phyloP scores from a whole-genome alignment of 2,888 invertebrate species.

The Acanthoscelides obtectus region DNA sequence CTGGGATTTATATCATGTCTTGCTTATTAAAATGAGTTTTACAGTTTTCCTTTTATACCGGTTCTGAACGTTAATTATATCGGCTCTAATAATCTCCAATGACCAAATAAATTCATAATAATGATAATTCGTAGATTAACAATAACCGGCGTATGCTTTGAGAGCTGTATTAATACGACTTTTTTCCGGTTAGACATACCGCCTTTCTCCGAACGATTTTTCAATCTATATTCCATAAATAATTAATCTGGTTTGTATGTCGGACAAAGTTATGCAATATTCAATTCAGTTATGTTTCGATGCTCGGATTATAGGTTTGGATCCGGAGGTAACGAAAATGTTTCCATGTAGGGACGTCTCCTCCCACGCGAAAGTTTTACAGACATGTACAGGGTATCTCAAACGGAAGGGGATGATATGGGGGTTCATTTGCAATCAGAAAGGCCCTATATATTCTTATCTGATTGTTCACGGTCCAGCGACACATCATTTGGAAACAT shows the following conservation, averaged over 20 bases:
- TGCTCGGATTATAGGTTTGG: background rate
- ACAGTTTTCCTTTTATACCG: background rate
- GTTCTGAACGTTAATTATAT: background rate
- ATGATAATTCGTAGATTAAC: background rate
- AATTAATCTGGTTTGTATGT: conserved; percentile 7
- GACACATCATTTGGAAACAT: too few species aligned
- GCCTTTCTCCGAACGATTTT: conserved; percentile 25
- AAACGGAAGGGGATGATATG: too few species aligned
- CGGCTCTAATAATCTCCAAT: background rate
- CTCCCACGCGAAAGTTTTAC: background rate
- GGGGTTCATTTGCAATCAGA: too few species aligned
- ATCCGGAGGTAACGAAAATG: background rate
- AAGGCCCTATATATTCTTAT: too few species aligned
- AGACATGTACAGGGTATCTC: background rate
- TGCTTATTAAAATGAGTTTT: background rate
- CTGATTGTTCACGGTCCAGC: too few species aligned
- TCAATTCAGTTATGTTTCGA: background rate
- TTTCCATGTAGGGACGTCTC: background rate
- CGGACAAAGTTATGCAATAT: background rate
- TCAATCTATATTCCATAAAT: conserved; percentile 33
- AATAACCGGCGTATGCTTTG: background rate
- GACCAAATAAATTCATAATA: background rate
- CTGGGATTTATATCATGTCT: background rate
- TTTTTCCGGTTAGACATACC: background rate
- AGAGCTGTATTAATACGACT: background rate